Percentiles rank a stretch among this genome's conserved stretches.
These are phyloP conservation scores for Lucilia cuprina DNA, from an alignment of 1,140 invertebrate genomes.

Conservation along the genomic window DNA sequence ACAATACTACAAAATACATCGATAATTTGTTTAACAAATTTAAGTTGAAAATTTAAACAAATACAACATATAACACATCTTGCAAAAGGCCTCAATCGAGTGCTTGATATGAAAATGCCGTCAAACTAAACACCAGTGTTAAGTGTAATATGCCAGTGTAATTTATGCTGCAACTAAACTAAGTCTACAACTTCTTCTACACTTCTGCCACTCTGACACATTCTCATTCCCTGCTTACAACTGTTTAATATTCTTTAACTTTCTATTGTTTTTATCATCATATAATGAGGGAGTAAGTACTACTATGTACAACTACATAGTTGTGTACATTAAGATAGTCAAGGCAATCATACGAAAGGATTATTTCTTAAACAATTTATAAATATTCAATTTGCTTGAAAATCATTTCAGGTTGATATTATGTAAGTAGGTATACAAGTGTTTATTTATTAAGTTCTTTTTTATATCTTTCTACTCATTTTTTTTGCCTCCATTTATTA, in stretches of 20 bases:
- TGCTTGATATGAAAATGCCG: neutral
- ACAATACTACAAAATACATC: neutral
- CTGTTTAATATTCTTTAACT: neutral
- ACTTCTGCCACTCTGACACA: neutral
- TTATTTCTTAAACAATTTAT: neutral
- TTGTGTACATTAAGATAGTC: neutral
- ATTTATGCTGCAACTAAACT: constrained; percentile 2
- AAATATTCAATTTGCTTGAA: neutral
- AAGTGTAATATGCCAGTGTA: neutral
- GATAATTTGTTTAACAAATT: neutral
- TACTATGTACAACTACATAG: neutral
- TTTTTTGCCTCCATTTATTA: neutral
- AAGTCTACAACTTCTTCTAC: neutral
- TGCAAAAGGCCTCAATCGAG: too few species aligned
- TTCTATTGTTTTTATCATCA: neutral
- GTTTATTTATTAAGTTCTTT: too few species aligned
- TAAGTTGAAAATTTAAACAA: neutral
- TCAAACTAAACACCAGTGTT: neutral
- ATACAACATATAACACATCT: too few species aligned
- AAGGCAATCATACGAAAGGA: neutral
- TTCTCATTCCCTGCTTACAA: neutral
- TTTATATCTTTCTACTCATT: neutral
- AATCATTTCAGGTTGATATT: neutral
- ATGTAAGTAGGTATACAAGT: too few species aligned
- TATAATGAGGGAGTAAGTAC: neutral